Conservation (phyloP, 2,888 invertebrate genomes). For the Hydriomena furcata region DNA sequence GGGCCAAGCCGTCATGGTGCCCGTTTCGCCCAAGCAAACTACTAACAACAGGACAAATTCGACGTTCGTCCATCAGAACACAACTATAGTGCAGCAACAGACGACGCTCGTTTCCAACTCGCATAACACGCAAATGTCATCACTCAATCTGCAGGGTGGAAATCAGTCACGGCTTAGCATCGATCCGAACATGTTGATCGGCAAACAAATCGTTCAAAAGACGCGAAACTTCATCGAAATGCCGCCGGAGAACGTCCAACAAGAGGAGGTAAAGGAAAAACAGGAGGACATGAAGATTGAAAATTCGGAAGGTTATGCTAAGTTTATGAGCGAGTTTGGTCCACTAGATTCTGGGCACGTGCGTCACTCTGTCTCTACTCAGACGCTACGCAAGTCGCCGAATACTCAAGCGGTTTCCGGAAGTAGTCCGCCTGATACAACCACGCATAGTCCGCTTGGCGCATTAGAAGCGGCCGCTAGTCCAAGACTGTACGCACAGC, state of each 20-base stretch:
- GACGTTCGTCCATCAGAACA: conserved; percentile 93
- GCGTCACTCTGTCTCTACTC: conserved; percentile 89
- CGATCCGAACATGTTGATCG: conserved; percentile 83
- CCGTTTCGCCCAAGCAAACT: conserved; percentile 85
- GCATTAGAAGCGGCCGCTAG: conserved; percentile 65
- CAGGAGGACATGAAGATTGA: conserved; percentile 37
- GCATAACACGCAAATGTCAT: conserved; percentile 67
- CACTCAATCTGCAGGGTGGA: conserved; percentile 39
- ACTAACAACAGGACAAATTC: conserved; percentile 84
- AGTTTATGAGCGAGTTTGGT: conserved; percentile 51
- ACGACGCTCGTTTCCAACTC: conserved; percentile 90
- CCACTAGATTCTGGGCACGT: conserved; percentile 44
- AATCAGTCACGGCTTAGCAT: conserved; percentile 78
- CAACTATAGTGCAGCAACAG: conserved; percentile 92
- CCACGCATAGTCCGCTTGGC: conserved; percentile 91
- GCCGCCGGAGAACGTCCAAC: conserved; percentile 35
- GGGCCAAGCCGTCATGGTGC: conserved; percentile 89
- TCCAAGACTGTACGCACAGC: conserved; percentile 42
- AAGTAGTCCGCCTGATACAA: conserved; percentile 89
- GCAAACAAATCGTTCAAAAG: conserved; percentile 53
- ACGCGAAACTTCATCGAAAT: conserved; percentile 51
- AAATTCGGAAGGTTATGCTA: conserved; percentile 48
- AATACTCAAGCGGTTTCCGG: conserved; percentile 49
- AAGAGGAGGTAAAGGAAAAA: conserved; percentile 37
- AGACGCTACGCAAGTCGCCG: conserved; percentile 83